Conservation (phyloP, 2,113 vertebrate species). For the Climacteris rufus region DNA sequence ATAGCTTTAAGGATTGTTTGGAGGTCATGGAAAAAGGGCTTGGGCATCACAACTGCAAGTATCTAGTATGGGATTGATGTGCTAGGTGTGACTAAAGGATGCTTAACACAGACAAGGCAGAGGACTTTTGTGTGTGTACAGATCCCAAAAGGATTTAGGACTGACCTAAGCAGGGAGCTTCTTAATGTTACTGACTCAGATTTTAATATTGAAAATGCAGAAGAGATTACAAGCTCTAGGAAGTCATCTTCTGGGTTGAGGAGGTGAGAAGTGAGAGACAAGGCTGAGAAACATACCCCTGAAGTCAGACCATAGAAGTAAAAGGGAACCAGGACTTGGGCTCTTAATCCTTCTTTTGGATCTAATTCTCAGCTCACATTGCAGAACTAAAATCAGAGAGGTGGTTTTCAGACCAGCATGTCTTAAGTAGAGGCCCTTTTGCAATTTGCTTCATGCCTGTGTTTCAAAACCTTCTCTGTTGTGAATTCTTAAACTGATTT, state of each 20-base stretch:
- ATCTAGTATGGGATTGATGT: accelerated
- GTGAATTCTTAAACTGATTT: background rate
- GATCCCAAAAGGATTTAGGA: background rate
- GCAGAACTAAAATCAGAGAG: background rate
- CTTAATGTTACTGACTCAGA: background rate
- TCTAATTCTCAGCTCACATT: background rate
- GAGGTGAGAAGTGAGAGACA: background rate
- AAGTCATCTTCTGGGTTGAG: background rate
- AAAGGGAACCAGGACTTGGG: background rate
- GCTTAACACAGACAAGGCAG: background rate
- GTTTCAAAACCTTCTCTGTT: background rate
- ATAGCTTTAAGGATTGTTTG: background rate
- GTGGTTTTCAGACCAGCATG: background rate
- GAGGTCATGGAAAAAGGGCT: background rate
- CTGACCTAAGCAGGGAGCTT: background rate
- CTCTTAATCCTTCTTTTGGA: background rate
- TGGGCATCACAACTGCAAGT: background rate
- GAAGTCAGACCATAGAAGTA: background rate
- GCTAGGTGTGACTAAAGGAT: background rate
- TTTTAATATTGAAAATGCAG: background rate
- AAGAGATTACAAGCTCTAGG: background rate
- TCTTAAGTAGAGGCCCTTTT: background rate
- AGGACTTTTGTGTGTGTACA: background rate
- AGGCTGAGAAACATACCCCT: background rate
- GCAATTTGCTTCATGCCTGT: background rate